These are phyloP conservation scores for Lepidocyrtinus sp. DNA, from an alignment of 2,888 invertebrate genomes.

Conservation along the genomic window DNA sequence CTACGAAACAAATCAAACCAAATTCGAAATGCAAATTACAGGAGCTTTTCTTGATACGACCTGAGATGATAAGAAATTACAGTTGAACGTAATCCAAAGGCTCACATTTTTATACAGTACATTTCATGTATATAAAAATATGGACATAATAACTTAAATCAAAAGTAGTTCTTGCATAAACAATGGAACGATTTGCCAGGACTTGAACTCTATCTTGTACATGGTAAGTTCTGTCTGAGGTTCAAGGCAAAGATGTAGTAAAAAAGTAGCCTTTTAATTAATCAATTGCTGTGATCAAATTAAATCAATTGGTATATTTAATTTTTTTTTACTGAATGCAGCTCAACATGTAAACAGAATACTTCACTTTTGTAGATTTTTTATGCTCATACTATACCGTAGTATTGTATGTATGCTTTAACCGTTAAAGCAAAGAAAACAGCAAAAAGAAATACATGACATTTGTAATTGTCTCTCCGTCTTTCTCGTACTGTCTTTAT, in stretches of 20 bases:
- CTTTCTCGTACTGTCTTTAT: conserved; percentile 23
- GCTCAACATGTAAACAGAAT: neutral
- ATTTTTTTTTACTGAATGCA: conserved; percentile 10
- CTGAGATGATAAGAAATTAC: no score
- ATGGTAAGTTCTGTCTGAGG: conserved; percentile 14
- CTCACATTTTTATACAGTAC: no score
- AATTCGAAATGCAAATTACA: no score
- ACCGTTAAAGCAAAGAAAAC: neutral
- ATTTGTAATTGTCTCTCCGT: conserved; percentile 46
- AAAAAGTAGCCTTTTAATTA: neutral
- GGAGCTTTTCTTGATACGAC: no score
- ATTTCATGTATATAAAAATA: conserved; percentile 9
- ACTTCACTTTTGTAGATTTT: conserved; percentile 24
- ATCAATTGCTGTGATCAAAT: conserved; percentile 13
- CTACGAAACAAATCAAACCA: no score
- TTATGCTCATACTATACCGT: conserved; percentile 26
- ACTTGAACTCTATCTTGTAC: neutral
- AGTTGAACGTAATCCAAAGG: no score
- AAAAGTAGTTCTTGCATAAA: conserved; percentile 3
- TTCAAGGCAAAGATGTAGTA: conserved; percentile 16
- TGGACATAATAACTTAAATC: neutral
- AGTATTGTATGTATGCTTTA: neutral
- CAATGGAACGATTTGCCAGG: neutral
- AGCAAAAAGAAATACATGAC: conserved; percentile 30
- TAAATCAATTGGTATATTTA: neutral